These are phyloP conservation scores for Apostichopus leukothele DNA, from an alignment of 53 echinoderm and acorn worm species.

Conservation along the genomic window DNA sequence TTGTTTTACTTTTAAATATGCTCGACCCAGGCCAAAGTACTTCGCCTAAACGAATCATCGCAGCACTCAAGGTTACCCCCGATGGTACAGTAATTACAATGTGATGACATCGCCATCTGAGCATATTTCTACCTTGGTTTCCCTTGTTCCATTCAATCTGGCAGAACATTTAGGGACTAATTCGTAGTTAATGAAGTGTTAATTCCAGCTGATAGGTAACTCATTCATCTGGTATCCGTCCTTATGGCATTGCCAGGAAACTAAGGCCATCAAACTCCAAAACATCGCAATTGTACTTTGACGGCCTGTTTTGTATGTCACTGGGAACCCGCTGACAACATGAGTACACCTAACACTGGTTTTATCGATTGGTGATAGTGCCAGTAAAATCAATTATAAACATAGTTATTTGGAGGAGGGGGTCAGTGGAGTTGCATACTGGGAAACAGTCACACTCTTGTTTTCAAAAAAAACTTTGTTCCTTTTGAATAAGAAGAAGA, in stretches of 20 bases:
- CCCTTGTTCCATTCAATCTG: not conserved
- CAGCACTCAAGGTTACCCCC: slow-evolving; percentile 9
- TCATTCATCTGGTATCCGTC: slow-evolving; percentile 26
- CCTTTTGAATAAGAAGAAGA: too few species aligned
- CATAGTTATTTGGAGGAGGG: too few species aligned
- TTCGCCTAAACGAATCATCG: not conserved
- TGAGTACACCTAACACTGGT: too few species aligned
- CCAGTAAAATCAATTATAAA: too few species aligned
- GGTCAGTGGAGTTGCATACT: too few species aligned
- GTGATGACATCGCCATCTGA: slow-evolving; percentile 15
- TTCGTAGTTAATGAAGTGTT: slow-evolving; percentile 42
- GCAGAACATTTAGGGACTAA: slow-evolving; percentile 32
- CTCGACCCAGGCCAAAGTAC: slow-evolving; percentile 24
- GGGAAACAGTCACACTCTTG: too few species aligned
- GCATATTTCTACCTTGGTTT: not conserved
- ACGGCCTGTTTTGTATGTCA: not conserved
- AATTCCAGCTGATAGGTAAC: slow-evolving; percentile 7
- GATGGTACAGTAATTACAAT: slow-evolving; percentile 13
- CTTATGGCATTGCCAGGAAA: slow-evolving; percentile 4
- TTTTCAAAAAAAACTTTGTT: too few species aligned
- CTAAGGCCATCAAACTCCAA: slow-evolving; percentile 30
- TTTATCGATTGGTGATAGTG: too few species aligned
- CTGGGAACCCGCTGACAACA: too few species aligned
- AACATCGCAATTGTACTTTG: not conserved
- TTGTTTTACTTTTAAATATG: not conserved